Conservation (phyloP, 2,113 vertebrate genomes). For the Bubo blakistoni region DNA sequence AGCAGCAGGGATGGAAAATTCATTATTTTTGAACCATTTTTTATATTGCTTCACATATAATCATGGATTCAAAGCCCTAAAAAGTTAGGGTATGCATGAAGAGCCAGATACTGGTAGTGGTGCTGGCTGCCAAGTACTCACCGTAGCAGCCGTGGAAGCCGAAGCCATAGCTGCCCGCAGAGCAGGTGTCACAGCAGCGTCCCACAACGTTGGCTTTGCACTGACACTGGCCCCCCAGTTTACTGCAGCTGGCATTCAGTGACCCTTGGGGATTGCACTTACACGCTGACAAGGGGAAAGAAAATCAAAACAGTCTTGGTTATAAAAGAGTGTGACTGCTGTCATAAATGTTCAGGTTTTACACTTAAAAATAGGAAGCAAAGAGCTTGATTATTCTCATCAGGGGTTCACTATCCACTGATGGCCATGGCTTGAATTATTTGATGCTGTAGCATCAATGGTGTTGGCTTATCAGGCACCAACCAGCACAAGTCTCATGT, state of each 20-base stretch:
- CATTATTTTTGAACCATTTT: not conserved
- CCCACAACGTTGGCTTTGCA: constrained; percentile 81
- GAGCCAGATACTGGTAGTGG: not conserved
- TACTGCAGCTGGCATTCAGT: constrained; percentile 69
- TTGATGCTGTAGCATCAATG: not conserved
- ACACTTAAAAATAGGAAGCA: not conserved
- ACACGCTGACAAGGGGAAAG: constrained; percentile 74
- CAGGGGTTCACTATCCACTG: not conserved
- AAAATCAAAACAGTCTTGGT: not conserved
- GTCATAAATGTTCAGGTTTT: not conserved
- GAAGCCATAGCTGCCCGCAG: constrained; percentile 76
- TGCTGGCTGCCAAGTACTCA: constrained; percentile 46
- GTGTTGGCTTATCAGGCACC: not conserved
- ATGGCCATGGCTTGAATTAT: not conserved
- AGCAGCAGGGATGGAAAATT: not conserved
- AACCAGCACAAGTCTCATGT: not conserved
- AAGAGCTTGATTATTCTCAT: not conserved
- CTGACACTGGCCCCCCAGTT: constrained; percentile 80
- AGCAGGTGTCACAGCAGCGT: constrained; percentile 82
- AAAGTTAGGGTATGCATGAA: not conserved
- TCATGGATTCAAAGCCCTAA: not conserved
- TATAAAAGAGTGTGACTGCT: not conserved
- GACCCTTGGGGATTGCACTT: constrained; percentile 79
- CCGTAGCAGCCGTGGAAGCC: constrained; percentile 79
- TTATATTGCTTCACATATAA: not conserved